phyloP scores from a whole-genome alignment of 2,888 invertebrate species.

The Linnaemya tessellans region DNA sequence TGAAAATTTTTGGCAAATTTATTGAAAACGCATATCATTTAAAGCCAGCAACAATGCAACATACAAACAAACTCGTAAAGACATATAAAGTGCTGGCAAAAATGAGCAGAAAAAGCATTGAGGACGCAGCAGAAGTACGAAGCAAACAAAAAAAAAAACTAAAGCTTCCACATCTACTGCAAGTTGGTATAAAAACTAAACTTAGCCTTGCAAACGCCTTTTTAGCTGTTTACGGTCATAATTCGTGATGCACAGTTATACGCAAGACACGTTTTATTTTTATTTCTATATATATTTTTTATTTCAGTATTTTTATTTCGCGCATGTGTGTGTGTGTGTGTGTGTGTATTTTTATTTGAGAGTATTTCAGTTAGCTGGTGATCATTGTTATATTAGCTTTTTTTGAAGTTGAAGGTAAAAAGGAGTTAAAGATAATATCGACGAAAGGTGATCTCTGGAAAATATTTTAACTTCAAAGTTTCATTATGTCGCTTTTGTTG shows the following conservation, averaged over 20 bases:
- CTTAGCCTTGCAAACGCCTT: conserved; percentile 61
- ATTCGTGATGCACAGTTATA: conserved; percentile 73
- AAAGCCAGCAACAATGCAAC: conserved; percentile 58
- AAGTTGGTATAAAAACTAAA: conserved; percentile 39
- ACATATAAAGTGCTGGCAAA: conserved; percentile 29
- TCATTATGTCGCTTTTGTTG: not conserved
- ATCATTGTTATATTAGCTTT: conserved; percentile 5
- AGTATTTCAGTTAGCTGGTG: conserved; percentile 20
- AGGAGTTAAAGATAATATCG: conserved; percentile 44
- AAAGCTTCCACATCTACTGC: conserved; percentile 39
- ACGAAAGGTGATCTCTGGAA: conserved; percentile 22
- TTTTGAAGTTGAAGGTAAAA: conserved; percentile 41
- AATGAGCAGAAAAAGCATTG: not conserved
- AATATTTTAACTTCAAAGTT: conserved; percentile 18
- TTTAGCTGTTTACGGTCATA: conserved; percentile 70
- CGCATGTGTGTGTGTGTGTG: not conserved
- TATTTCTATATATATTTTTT: not conserved
- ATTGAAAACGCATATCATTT: conserved; percentile 71
- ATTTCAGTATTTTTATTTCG: conserved; percentile 16
- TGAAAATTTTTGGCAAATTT: conserved; percentile 67
- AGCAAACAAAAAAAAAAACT: conserved; percentile 1
- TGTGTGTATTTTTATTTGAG: conserved; percentile 2
- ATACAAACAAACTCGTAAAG: not conserved
- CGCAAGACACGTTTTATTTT: conserved; percentile 69
- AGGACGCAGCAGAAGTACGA: conserved; percentile 10